Percentiles rank a stretch among this genome's conserved stretches.
phyloP scores from a whole-genome alignment of 2,888 invertebrate species.

The Ochropleura leucogaster region DNA sequence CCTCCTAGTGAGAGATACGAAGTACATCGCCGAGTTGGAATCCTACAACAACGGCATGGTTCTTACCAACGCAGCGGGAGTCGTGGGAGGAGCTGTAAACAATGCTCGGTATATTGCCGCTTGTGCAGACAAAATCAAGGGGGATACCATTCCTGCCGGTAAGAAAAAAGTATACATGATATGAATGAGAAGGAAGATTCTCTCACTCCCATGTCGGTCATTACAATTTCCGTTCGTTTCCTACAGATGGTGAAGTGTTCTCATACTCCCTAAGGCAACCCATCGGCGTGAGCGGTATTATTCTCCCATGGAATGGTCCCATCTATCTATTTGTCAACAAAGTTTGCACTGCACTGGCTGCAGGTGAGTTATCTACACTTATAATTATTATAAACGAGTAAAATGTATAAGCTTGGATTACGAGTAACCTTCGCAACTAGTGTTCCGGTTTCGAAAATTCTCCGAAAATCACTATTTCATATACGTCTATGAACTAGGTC shows the following conservation, averaged over 20 bases:
- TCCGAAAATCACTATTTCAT: too few relatives aligned
- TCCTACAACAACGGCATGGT: constrained; percentile 98
- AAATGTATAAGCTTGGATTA: background rate
- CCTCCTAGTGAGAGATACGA: constrained; percentile 94
- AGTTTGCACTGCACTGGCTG: constrained; percentile 93
- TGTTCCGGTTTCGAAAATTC: background rate
- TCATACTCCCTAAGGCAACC: constrained; percentile 91
- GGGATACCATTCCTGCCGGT: constrained; percentile 92
- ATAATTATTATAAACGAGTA: background rate
- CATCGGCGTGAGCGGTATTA: constrained; percentile 95
- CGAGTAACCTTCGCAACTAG: background rate
- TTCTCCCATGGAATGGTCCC: constrained; percentile 98
- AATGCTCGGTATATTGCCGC: constrained; percentile 95
- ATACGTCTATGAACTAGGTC: background rate
- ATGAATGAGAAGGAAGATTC: background rate
- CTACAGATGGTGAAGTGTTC: constrained; percentile 92
- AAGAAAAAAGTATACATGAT: constrained; percentile 33
- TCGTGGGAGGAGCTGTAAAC: constrained; percentile 86
- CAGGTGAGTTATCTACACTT: constrained; percentile 65
- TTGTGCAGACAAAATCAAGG: constrained; percentile 96
- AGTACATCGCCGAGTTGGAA: constrained; percentile 97
- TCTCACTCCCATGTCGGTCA: too few relatives aligned
- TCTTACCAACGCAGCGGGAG: constrained; percentile 89
- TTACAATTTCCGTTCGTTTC: background rate
- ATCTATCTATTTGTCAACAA: constrained; percentile 97